Base-by-base conservation (phyloP, 92 coral and sea anemone species). In the Palythoa grandiflora region DNA sequence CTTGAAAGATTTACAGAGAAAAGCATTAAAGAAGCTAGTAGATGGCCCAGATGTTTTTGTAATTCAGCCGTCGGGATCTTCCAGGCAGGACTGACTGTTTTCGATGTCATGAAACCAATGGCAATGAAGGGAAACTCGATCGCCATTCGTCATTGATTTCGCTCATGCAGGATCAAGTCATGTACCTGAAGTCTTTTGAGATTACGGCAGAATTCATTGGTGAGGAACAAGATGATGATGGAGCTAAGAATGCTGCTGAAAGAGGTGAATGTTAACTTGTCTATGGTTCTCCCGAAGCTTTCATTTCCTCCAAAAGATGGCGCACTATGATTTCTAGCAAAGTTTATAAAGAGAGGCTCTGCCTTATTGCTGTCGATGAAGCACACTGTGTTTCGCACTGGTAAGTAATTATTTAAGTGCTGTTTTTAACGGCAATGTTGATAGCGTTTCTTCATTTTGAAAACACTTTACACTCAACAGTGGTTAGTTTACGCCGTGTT, bases 131-230 rank as follows among this genome's bases (percentile, higher is more conserved):
- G 74, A 87, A 65, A 78, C 57, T 87, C 57, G 85, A 75, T 75
- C 79, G 60, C 79, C 36, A 16, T 77, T 87, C 90, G 15, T 77
- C 90, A 38, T 54, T 87, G 90, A 83, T 66, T 77, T 80, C 90
- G 59, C 80, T 78, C 20, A 87, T 87, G 90, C 79, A 87, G 78
- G 90, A 87, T 60, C 90, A 87, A 47, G 89, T 87, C 17, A 37
- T 53, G 38, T 87, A 55, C 48, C 74, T 87, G 44, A 87, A 87
- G 71, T 87, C 84, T 54, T 9, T 87, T 53, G 88, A 55, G 21
- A 68, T 83, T 38, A 44, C 77, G n/a, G 87, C 87, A 21, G 87
- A 83, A 36, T 83, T 83, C 50, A 75, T 86, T 16, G 84, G 89
- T n/a, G 89, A 88, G 39, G 92, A 89, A n/a, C 92, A 89, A 40